Evolutionary conservation across 2,888 invertebrate species (phyloP).

Genomic region (Eulithis testata): DNA sequence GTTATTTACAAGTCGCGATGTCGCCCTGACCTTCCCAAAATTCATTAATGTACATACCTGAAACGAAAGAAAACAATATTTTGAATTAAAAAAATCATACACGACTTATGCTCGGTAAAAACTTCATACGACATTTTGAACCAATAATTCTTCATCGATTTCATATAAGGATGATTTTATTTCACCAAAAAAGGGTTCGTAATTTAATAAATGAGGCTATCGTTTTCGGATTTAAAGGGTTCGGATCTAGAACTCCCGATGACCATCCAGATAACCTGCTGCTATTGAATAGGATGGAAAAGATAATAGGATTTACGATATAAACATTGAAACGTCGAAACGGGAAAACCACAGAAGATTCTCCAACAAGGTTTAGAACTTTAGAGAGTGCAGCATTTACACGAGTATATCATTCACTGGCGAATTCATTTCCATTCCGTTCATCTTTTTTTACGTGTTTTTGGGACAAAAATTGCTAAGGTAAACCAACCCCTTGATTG

Average conservation of each 20-base stretch:
- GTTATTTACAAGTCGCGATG: background rate
- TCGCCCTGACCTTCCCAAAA: background rate
- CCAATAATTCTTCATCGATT: constrained; percentile 13
- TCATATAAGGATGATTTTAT: constrained; percentile 21
- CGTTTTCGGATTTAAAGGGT: constrained; percentile 25
- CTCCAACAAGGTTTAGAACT: background rate
- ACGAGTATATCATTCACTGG: no score
- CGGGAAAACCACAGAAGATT: background rate
- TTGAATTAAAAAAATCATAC: background rate
- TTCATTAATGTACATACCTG: constrained; percentile 15
- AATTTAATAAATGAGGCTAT: constrained; percentile 36
- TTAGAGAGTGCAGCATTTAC: no score
- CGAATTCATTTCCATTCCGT: no score
- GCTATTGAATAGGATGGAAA: constrained; percentile 21
- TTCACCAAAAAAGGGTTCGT: constrained; percentile 35
- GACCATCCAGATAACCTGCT: constrained; percentile 22
- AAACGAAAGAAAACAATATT: constrained; percentile 4
- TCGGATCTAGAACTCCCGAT: constrained; percentile 17
- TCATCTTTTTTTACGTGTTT: no score
- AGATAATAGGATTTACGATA: constrained; percentile 1
- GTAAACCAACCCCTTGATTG: no score
- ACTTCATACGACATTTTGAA: background rate
- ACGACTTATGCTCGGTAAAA: background rate
- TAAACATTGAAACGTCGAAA: background rate
- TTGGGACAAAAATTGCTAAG: no score